Evolutionary conservation across 2,888 invertebrate species (phyloP).

Genomic region (Mesorhabditis spiculigera): DNA sequence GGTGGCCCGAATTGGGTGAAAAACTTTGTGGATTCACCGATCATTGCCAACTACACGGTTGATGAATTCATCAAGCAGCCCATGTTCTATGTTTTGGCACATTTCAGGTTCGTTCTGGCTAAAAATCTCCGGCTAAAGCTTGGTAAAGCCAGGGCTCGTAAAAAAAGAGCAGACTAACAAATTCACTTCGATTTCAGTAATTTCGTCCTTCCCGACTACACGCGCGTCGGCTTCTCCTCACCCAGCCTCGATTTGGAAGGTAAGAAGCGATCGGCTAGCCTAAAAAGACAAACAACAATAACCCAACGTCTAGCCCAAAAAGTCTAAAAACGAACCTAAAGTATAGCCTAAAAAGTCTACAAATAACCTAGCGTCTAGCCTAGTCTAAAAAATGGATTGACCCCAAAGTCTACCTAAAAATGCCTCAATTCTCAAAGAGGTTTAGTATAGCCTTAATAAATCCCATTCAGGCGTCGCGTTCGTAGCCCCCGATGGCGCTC

Average conservation of each 20-base stretch:
- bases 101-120: conserved; percentile 63
- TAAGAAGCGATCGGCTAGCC: not conserved
- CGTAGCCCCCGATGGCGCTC: not conserved
- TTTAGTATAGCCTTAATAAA: no score
- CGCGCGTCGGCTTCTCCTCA: conserved; percentile 3
- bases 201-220: conserved; percentile 1
- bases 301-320: no score
- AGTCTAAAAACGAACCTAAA: no score
- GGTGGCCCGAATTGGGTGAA: conserved; percentile 65
- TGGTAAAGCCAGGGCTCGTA: no score
- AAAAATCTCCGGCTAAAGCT: not conserved
- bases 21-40: conserved; percentile 77
- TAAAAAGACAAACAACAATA: no score
- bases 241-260: not conserved
- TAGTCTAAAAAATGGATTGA: no score
- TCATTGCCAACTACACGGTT: conserved; percentile 67
- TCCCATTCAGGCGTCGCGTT: not conserved
- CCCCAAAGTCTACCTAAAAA: no score
- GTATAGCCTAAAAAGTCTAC: no score
- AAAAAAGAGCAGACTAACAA: not conserved
- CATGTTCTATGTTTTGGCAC: conserved; percentile 78
- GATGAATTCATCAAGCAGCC: conserved; percentile 83
- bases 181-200: not conserved
- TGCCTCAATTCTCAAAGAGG: no score
- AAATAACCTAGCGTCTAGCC: no score